Evolutionary conservation across 2,113 vertebrate genomes (phyloP), one percentile per base, ranked within the genome.

Genomic region (Stigmatopora argus): DNA sequence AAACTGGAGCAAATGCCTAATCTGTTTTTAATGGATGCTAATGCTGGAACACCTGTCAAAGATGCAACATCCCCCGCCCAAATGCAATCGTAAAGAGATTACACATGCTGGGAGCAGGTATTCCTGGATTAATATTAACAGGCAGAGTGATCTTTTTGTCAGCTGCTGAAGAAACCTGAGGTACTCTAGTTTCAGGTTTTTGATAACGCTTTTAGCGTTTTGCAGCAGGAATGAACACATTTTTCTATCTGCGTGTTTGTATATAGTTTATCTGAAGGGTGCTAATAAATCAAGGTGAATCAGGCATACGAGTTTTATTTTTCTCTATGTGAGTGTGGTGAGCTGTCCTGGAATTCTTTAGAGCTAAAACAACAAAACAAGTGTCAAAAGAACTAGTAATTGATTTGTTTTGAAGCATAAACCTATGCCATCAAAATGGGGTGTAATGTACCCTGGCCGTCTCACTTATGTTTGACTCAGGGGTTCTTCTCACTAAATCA

Each of bases 21-120:
- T 89, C 83, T 88, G 85, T 86, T 87, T 88, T 84, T 89, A 88
- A 90, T 83, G 84, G 82, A 90, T 79, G 82, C 81, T 88, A 93
- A 95, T 94, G 89, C 90, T 91, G 91, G 89, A 93, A 92, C 94
- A 94, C 93, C 94, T 93, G 94, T 96, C 94, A 94, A 86, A 85
- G 89, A 90, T 87, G 89, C 91, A 85, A 88, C 92, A 92, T 90
- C 90, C 84, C 71, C 84, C 88, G 89, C 88, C 90, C 92, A 91
- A 41, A 92, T 92, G 92, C 94, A 92, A 94, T 92, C 92, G 78
- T 93, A 93, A 95, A 81, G 83, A 93, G 94, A 95, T 96, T 96
- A 95, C 91, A 93, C 90, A 90, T 94, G 93, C 94, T 94, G 94
- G 92, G 93, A 94, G 93, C 91, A 96, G 94, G 94, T 96, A 97